A percentile compares a stretch with the other conserved stretches of the same genome.
These are phyloP conservation scores for Drosophila austrosaltans DNA, from an alignment of 2,888 invertebrate genomes.

Conservation along the genomic window DNA sequence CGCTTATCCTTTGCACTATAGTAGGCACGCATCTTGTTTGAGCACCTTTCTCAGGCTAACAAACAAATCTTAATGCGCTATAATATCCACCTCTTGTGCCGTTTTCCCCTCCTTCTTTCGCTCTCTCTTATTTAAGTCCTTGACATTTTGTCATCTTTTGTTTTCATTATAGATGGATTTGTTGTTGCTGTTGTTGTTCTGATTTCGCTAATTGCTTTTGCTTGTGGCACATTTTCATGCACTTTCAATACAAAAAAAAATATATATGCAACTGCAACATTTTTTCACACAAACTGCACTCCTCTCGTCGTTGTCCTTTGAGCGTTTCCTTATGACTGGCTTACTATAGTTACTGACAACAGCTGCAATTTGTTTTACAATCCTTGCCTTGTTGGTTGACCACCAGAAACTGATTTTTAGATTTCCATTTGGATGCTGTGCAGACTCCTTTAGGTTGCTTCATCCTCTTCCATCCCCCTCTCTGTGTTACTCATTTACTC, in stretches of 20 bases:
- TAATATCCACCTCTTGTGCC: slow-evolving; percentile 22
- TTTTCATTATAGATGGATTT: slow-evolving; percentile 10
- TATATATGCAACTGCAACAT: not conserved
- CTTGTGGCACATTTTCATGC: slow-evolving; percentile 54
- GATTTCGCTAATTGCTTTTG: slow-evolving; percentile 51
- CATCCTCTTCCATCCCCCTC: slow-evolving; percentile 13
- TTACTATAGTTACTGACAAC: slow-evolving; percentile 14
- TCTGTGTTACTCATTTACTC: slow-evolving; percentile 18
- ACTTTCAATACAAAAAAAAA: slow-evolving; percentile 56
- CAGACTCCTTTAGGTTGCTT: slow-evolving; percentile 31
- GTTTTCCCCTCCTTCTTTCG: not conserved
- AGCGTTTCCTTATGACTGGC: not conserved
- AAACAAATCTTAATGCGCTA: slow-evolving; percentile 35
- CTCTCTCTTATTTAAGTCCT: slow-evolving; percentile 49
- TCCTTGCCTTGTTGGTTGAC: slow-evolving; percentile 45
- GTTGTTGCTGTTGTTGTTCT: slow-evolving; percentile 4
- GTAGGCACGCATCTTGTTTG: slow-evolving; percentile 72
- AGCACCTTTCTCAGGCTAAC: slow-evolving; percentile 16
- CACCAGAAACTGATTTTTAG: slow-evolving; percentile 52
- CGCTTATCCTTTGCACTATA: slow-evolving; percentile 72
- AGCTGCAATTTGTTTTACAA: slow-evolving; percentile 42
- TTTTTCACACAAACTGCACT: slow-evolving; percentile 58
- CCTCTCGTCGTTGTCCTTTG: slow-evolving; percentile 8
- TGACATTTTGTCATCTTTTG: slow-evolving; percentile 55
- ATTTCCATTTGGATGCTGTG: slow-evolving; percentile 56